Conservation (phyloP, 1,140 invertebrate genomes). For the Dolichoris vasculosae region DNA sequence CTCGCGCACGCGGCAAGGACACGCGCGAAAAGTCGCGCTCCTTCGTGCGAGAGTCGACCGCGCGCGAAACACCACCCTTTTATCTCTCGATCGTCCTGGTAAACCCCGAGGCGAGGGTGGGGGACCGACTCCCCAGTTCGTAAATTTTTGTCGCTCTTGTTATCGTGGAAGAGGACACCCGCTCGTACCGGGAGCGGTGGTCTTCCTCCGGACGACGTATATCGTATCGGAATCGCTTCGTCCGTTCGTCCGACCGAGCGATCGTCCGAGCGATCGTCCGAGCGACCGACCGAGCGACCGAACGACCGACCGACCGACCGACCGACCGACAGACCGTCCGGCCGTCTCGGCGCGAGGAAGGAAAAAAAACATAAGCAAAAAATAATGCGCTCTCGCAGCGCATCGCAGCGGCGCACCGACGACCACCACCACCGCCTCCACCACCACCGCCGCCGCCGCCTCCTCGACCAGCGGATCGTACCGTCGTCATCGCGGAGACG, state of each 20-base stretch:
- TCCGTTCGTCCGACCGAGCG: no score
- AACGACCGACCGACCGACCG: no score
- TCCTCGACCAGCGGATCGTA: neutral
- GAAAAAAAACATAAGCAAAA: neutral
- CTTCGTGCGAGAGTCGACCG: neutral
- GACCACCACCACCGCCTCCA: neutral
- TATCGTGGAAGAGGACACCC: no score
- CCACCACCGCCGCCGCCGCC: neutral
- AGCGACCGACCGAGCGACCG: neutral
- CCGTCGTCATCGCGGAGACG: neutral
- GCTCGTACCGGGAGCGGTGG: neutral
- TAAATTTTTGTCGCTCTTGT: neutral
- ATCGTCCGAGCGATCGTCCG: neutral
- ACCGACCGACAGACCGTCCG: neutral
- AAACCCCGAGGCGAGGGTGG: no score
- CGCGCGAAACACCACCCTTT: no score
- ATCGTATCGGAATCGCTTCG: neutral
- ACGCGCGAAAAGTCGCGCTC: neutral
- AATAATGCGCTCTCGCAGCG: constrained; percentile 19
- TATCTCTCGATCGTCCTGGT: no score
- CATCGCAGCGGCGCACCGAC: neutral
- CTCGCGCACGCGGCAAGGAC: neutral
- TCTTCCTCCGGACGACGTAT: no score
- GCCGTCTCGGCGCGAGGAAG: neutral
- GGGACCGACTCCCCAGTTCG: no score